Evolutionary conservation across 2,888 invertebrate species (phyloP), one percentile per base, ranked within the genome.

Genomic region (Conops quadrifasciatus): DNA sequence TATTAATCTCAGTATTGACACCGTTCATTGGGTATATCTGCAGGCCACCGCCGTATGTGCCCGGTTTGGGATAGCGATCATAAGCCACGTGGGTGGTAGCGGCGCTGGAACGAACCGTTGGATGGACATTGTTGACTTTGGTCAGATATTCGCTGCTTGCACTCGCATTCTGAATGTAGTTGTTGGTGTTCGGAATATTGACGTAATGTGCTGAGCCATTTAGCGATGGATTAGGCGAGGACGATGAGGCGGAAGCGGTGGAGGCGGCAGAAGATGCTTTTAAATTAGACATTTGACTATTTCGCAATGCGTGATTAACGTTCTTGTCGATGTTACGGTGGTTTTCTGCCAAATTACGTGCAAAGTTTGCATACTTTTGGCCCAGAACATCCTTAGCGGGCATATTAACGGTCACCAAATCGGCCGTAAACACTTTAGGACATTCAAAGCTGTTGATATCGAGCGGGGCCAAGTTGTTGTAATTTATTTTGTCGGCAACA

Each of bases 301-400:
- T 77, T 70, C 75, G 75, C 67, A 77, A 81, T 78, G 76, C 74
- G 64, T 77, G 71, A 67, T 79, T 82, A 2, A 82, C 66, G 73
- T 84, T 83, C 71, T 86, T 86, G 65, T 85, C 85, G 75, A 78
- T 79, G 71, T 79, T 79, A 58, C 83, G 84, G 79, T 83, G 87
- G 73, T 86, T 87, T 83, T 89, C 87, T 73, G 89, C 85, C 72
- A 88, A 83, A 86, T 90, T 84, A 74, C 89, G 90, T 65, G 91
- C 89, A 78, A 90, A 90, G 76, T 89, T 91, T 45, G 88, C 87
- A 24, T 90, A 87, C 80, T 90, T 89, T 11, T 90, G 89, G 0
- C 93, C 93, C 45, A 94, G 84, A 0, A 94, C 94, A 77, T 93
- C 93, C 84, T 91, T 93, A 0, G 94, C 94, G 0, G 94, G 94